These are phyloP conservation scores for Pterophyllum scalare DNA, from an alignment of 2,113 vertebrate genomes.

Conservation along the genomic window DNA sequence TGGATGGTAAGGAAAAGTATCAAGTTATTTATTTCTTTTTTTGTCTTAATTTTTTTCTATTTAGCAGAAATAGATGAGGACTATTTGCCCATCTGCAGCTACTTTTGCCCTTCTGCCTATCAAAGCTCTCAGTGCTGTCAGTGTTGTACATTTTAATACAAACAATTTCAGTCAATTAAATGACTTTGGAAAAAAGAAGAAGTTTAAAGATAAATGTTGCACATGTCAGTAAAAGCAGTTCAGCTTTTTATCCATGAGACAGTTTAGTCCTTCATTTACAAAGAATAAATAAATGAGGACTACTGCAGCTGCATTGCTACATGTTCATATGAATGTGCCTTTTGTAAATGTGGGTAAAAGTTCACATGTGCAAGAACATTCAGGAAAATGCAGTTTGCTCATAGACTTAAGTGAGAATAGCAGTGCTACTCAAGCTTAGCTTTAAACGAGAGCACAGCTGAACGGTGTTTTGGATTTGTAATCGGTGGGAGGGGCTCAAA, in stretches of 20 bases:
- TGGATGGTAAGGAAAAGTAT: constrained; percentile 76
- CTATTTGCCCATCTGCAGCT: not conserved
- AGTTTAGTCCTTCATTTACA: not conserved
- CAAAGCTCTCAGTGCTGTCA: not conserved
- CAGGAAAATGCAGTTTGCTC: not conserved
- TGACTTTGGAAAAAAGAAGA: not conserved
- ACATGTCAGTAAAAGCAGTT: not conserved
- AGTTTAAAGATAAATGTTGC: not conserved
- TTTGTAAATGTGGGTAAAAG: not conserved
- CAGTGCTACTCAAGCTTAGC: not conserved
- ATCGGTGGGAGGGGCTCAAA: no score
- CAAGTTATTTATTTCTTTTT: not conserved
- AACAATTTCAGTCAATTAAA: not conserved
- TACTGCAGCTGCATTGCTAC: not conserved
- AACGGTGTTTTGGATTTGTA: no score
- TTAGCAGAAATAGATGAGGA: not conserved
- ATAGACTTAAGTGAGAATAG: not conserved
- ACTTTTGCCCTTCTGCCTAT: not conserved
- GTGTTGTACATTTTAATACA: not conserved
- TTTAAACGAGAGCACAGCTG: not conserved
- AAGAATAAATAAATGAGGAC: not conserved
- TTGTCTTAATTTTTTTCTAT: not conserved
- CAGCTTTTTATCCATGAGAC: not conserved
- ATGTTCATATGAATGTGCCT: not conserved
- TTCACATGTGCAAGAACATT: not conserved